phyloP scores from a whole-genome alignment of 2,888 invertebrate genomes.

The Scaptomyza reducta region DNA sequence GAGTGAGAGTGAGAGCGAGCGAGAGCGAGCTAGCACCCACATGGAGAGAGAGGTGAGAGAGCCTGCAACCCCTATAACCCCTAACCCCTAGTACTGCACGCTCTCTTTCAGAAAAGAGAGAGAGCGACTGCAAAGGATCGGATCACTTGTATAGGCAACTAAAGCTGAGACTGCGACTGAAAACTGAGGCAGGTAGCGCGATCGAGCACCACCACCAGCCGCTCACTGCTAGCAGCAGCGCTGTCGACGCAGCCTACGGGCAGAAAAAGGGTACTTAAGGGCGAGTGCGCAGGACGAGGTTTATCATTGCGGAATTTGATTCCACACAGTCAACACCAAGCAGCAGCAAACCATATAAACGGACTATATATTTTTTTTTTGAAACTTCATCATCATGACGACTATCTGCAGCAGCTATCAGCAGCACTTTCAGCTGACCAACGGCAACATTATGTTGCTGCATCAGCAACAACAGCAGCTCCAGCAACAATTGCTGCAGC shows the following conservation, averaged over 20 bases:
- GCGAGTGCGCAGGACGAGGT: constrained; percentile 83
- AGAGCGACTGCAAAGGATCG: constrained; percentile 6
- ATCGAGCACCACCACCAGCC: constrained; percentile 11
- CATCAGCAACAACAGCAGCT: constrained; percentile 67
- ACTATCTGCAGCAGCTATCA: constrained; percentile 76
- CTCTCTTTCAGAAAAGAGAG: not conserved
- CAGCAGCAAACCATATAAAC: constrained; percentile 28
- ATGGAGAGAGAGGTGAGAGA: constrained; percentile 12
- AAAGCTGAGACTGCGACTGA: constrained; percentile 6
- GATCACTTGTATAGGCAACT: constrained; percentile 63
- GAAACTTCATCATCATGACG: constrained; percentile 63
- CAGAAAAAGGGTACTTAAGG: constrained; percentile 79
- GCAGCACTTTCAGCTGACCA: constrained; percentile 77
- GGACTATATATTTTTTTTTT: constrained; percentile 39
- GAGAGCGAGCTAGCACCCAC: constrained; percentile 51
- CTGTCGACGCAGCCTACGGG: constrained; percentile 27
- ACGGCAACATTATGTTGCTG: constrained; percentile 74
- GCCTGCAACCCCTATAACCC: constrained; percentile 50
- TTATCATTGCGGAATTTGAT: constrained; percentile 86
- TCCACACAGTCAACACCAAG: constrained; percentile 83
- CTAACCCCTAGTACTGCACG: constrained; percentile 27
- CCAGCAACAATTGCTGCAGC: constrained; percentile 68
- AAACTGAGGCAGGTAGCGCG: constrained; percentile 50
- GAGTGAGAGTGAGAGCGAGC: constrained; percentile 9
- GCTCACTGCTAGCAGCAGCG: constrained; percentile 7